Evolutionary conservation across 2,797 vertebrate genomes (phyloP).

Genomic region (Eurystomus glaucurus): DNA sequence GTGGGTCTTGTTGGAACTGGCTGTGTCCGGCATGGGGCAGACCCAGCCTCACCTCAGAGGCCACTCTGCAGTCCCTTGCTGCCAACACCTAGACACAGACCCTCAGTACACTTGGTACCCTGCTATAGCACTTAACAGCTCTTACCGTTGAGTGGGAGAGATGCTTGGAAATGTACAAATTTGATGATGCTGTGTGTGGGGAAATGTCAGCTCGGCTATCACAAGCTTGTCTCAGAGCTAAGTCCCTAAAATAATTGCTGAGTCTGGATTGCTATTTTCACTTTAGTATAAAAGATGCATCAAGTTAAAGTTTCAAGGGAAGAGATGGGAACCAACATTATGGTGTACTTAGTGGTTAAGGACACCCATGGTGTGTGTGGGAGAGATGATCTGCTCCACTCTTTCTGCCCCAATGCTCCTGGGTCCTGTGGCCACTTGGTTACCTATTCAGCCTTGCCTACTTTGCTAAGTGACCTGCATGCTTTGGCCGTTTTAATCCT

Average conservation of each 20-base stretch:
- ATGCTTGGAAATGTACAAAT: not conserved
- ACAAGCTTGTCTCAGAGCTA: not conserved
- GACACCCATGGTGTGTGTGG: fast-evolving
- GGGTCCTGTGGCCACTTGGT: not conserved
- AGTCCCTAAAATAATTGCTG: not conserved
- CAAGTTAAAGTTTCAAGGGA: not conserved
- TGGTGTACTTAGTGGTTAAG: not conserved
- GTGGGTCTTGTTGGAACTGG: fast-evolving
- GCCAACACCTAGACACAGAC: not conserved
- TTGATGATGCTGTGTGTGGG: too few relatives aligned
- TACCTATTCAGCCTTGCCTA: not conserved
- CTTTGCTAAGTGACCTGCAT: not conserved
- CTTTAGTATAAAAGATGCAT: not conserved
- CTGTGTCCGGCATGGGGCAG: fast-evolving
- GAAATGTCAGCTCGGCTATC: not conserved
- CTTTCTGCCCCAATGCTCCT: fast-evolving
- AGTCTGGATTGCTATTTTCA: not conserved
- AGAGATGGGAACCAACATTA: not conserved
- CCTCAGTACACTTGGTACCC: not conserved
- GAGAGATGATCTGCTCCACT: not conserved
- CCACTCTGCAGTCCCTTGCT: fast-evolving
- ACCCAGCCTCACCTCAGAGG: not conserved
- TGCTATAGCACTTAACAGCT: not conserved
- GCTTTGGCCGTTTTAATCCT: not conserved
- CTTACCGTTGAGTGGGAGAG: not conserved